These are phyloP conservation scores for Montipora foliosa DNA, from an alignment of 64 coral and sea anemone species.

Conservation along the genomic window DNA sequence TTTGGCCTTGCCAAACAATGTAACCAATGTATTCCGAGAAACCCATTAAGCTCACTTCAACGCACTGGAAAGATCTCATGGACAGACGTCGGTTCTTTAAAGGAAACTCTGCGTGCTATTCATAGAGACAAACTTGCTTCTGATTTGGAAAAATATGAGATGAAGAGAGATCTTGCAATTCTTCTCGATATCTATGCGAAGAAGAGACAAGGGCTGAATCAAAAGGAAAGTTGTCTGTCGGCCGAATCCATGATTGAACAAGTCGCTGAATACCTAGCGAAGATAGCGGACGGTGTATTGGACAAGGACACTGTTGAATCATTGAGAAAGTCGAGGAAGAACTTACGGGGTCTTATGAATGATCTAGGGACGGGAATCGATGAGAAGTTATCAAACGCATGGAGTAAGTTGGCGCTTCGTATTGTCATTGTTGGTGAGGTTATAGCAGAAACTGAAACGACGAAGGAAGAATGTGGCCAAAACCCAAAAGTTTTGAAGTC, in stretches of 20 bases:
- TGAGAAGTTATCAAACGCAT: background rate
- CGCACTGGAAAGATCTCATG: background rate
- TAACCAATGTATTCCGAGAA: too few relatives aligned
- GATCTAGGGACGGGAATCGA: background rate
- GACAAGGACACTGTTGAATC: background rate
- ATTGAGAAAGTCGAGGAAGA: background rate
- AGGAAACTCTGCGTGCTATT: background rate
- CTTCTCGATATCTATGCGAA: background rate
- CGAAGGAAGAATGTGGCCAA: background rate
- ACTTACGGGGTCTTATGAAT: background rate
- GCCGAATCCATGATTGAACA: background rate
- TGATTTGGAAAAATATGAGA: background rate
- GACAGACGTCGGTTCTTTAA: background rate
- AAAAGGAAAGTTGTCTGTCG: background rate
- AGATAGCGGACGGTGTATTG: background rate
- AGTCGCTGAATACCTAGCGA: background rate
- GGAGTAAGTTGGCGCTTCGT: background rate
- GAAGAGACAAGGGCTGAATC: background rate
- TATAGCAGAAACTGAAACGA: background rate
- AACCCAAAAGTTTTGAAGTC: background rate
- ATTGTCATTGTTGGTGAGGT: conserved; percentile 2
- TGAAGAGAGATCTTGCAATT: conserved; percentile 1
- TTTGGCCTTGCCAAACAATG: background rate
- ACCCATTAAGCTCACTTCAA: too few relatives aligned
- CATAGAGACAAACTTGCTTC: background rate